Conservation (phyloP, 2,797 vertebrate species). For the Tympanoctomys barrerae region DNA sequence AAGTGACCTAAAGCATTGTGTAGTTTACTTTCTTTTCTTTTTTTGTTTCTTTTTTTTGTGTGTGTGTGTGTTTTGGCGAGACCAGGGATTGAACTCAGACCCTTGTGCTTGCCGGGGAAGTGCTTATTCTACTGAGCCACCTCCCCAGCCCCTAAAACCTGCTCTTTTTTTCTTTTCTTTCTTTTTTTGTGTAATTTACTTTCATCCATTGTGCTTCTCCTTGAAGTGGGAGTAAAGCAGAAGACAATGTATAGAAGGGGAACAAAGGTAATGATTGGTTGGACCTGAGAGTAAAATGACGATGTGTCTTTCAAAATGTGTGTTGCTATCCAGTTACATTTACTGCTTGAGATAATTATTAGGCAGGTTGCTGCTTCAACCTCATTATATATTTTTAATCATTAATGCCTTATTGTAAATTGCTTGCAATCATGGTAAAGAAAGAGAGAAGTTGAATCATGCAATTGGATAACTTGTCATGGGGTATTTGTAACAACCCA, state of each 20-base stretch:
- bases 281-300: background rate
- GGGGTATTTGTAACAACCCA: background rate
- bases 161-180: too few relatives aligned
- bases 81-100: too few relatives aligned
- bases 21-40: background rate
- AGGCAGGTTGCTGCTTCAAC: background rate
- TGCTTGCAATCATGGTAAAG: background rate
- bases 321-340: background rate
- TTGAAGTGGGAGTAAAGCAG: constrained; percentile 20
- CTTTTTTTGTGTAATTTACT: background rate
- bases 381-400: constrained; percentile 42
- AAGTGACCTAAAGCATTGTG: background rate
- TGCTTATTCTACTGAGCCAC: too few relatives aligned
- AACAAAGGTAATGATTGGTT: background rate
- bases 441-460: background rate
- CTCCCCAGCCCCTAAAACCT: too few relatives aligned
- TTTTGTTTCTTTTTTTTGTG: too few relatives aligned
- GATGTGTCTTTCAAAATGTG: background rate
- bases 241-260: background rate
- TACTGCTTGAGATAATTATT: background rate
- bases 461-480: background rate
- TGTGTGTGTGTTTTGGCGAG: too few relatives aligned
- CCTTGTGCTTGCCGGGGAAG: too few relatives aligned
- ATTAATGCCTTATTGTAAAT: constrained; percentile 21
- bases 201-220: background rate